Base-by-base conservation (phyloP, 2,888 invertebrate species). In the Parascotia fuliginaria region DNA sequence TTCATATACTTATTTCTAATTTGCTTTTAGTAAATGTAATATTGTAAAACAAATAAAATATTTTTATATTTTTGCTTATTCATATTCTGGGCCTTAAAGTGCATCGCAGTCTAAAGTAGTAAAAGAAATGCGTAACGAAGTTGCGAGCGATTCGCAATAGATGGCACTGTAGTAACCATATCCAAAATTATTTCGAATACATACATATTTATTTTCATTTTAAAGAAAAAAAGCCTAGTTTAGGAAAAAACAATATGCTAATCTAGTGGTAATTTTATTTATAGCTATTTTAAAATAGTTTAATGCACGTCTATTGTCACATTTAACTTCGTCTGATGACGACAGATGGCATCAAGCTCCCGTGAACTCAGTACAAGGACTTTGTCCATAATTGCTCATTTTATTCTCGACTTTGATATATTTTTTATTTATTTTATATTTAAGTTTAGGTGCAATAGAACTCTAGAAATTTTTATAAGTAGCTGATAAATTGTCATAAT, bases 281-380 rank as follows among this genome's bases (percentile, higher is more conserved):
- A n/a, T n/a, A n/a, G n/a, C n/a, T n/a, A n/a, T n/a, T n/a, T n/a
- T n/a, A n/a, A n/a, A n/a, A n/a, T n/a, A n/a, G n/a, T n/a, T n/a
- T n/a, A n/a, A n/a, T n/a, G n/a, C n/a, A n/a, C n/a, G n/a, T n/a
- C n/a, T n/a, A n/a, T n/a, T n/a, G n/a, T n/a, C n/a, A n/a, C n/a
- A n/a, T n/a, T 16, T 42, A 16, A 34, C 28, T 50, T 7, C n/a
- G 0, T 9, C 0, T 6, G 27, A 16, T 13, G 2, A 14, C 13
- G 37, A 59, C 55, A 67, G 67, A 67, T 67, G 67, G 70, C 70
- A 52, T 9, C 16, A 43, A 27, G 16, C 7, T 52, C 33, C 32
- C 43, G 15, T 16, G n/a, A 28, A 1, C 34, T 31, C 19, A 33
- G 9, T 15, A 16, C 19, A 3, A 13, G n/a, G 32, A 9, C 5